Conservation (phyloP, 2,888 invertebrate species). For the Thera obeliscata region DNA sequence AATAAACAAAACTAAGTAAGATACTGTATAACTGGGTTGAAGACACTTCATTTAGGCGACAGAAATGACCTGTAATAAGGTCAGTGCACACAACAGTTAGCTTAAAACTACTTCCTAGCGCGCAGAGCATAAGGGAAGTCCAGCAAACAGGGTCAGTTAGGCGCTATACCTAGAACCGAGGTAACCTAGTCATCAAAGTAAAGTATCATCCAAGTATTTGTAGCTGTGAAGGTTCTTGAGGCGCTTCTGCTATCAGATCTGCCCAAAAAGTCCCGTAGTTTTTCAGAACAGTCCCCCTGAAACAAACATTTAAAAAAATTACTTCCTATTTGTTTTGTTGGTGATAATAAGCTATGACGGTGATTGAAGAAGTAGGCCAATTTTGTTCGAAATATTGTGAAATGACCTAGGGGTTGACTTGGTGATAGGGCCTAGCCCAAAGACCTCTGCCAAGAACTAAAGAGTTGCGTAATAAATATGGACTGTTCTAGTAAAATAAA, state of each 20-base stretch:
- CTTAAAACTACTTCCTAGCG: not conserved
- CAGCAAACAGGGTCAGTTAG: not conserved
- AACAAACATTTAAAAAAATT: conserved; percentile 43
- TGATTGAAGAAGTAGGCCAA: too few species aligned
- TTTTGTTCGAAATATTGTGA: too few species aligned
- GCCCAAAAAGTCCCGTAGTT: conserved; percentile 91
- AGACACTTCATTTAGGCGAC: too few species aligned
- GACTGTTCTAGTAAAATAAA: too few species aligned
- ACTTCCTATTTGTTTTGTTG: not conserved
- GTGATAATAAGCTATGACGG: too few species aligned
- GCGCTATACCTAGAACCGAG: not conserved
- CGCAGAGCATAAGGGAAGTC: not conserved
- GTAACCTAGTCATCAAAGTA: not conserved
- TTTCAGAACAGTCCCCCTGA: conserved; percentile 90
- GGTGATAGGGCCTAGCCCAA: too few species aligned
- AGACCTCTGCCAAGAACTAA: too few species aligned
- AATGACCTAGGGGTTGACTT: too few species aligned
- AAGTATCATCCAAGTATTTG: conserved; percentile 64
- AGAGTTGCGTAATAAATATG: too few species aligned
- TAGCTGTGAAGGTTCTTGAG: conserved; percentile 69
- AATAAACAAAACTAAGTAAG: too few species aligned
- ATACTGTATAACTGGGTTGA: too few species aligned
- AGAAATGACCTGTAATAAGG: not conserved
- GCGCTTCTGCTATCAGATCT: conserved; percentile 85
- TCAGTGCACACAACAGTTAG: not conserved